phyloP scores from a whole-genome alignment of 2,113 vertebrate genomes.

The Nesospiza acunhae region DNA sequence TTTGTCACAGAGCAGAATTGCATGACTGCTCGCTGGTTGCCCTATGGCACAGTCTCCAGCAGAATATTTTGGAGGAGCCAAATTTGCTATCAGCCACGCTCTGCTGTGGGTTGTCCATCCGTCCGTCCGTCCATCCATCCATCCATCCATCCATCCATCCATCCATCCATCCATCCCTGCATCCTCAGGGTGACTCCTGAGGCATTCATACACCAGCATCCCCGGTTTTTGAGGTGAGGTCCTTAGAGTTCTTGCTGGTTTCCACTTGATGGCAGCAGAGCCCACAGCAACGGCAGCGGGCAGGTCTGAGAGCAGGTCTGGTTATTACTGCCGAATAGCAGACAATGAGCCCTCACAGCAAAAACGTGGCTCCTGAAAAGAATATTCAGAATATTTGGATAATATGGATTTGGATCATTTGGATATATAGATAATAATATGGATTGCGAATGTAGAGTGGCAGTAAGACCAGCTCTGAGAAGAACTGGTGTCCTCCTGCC shows the following conservation, averaged over 20 bases:
- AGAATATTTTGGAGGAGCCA: background rate
- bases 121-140: background rate
- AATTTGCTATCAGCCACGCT: background rate
- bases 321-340: background rate
- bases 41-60: background rate
- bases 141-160: background rate
- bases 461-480: background rate
- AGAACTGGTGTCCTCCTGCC: background rate
- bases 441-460: background rate
- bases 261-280: slow-evolving; percentile 70
- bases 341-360: background rate
- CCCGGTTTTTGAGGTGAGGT: background rate
- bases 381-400: background rate
- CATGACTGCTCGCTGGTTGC: accelerated
- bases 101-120: background rate
- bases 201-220: accelerated
- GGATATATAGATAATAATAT: background rate
- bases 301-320: background rate
- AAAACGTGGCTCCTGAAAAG: background rate
- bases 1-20: background rate
- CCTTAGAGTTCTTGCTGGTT: background rate
- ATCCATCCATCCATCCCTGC: background rate
- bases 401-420: background rate
- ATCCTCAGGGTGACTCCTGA: accelerated
- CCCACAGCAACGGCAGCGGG: background rate